Evolutionary conservation across 2,797 vertebrate genomes (phyloP), one percentile per base, ranked within the genome.

Genomic region (Ceyx erithaca): DNA sequence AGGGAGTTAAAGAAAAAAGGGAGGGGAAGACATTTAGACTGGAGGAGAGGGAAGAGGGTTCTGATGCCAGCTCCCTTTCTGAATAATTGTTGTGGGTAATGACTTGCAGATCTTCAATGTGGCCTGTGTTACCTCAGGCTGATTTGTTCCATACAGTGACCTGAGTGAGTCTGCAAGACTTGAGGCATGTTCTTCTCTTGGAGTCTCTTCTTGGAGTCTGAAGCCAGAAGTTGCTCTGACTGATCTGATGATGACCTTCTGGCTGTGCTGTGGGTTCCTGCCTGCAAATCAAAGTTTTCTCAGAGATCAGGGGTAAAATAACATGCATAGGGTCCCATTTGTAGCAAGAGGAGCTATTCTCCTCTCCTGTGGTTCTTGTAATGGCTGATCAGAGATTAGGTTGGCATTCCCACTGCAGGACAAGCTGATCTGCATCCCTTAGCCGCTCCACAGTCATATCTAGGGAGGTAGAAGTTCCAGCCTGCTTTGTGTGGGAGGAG

Each of bases 71-170:
- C 20, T 91, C 31, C 59, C 31, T 91, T 89, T 96, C 78, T 92
- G 85, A 91, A 85, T 87, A 95, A 87, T 80, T 86, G 66, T 95
- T 93, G 85, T 33, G 37, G 51, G 33, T 95, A 96, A 96, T 84
- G 69, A 81, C 70, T 96, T 94, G 75, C 94, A 96, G 94, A 94
- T 80, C 81, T 77, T 79, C 92, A 67, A 77, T 58, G 45, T 93
- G 78, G 86, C 86, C 91, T 94, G 79, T 71, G 64, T 96, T 95
- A 80, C 82, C 87, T 93, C 89, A 84, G 18, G 45, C 59, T 93
- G 92, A 95, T 95, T 89, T 92, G 66, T 95, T 97, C 84, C 92
- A 92, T 73, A 63, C 62, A 73, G 57, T 37, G 91, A 93, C 78
- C 85, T 83, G 85, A 69, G 59, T 0, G 0, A 93, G 85, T 19